A percentile compares a stretch with the other conserved stretches of the same genome.
phyloP scores from a whole-genome alignment of 2,888 invertebrate species.

The Drosophila rubida region DNA sequence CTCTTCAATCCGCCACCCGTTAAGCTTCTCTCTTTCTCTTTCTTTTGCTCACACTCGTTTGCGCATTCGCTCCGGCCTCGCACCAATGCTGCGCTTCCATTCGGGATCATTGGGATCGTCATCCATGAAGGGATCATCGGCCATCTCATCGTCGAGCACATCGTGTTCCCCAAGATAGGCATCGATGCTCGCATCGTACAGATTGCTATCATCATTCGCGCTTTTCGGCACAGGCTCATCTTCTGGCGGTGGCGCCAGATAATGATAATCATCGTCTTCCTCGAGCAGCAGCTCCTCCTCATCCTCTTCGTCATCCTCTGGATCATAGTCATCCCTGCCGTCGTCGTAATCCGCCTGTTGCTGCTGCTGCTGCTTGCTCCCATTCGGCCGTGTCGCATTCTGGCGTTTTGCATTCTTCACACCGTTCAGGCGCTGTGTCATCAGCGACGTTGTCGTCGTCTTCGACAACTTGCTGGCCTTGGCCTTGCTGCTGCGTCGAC shows the following conservation, averaged over 20 bases:
- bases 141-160: conserved; percentile 65
- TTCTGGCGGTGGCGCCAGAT: conserved; percentile 72
- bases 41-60: conserved; percentile 48
- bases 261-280: conserved; percentile 73
- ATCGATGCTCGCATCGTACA: conserved; percentile 68
- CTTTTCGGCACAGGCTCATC: conserved; percentile 56
- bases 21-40: not conserved
- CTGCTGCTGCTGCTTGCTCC: conserved; percentile 7
- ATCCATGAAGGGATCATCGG: conserved; percentile 87
- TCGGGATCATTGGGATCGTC: conserved; percentile 95
- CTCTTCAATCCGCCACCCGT: not conserved
- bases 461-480: conserved; percentile 43
- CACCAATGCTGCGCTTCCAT: conserved; percentile 86
- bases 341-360: conserved; percentile 41
- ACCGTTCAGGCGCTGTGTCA: conserved; percentile 14
- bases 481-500: conserved; percentile 67
- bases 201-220: conserved; percentile 32
- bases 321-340: conserved; percentile 45
- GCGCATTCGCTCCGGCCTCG: conserved; percentile 58
- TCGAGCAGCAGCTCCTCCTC: conserved; percentile 58
- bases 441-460: conserved; percentile 5
- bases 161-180: conserved; percentile 69
- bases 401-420: conserved; percentile 14
- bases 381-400: conserved; percentile 27
- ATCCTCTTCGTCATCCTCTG: conserved; percentile 52